phyloP scores from a whole-genome alignment of 2,113 vertebrate genomes.

The Fulica atra region DNA sequence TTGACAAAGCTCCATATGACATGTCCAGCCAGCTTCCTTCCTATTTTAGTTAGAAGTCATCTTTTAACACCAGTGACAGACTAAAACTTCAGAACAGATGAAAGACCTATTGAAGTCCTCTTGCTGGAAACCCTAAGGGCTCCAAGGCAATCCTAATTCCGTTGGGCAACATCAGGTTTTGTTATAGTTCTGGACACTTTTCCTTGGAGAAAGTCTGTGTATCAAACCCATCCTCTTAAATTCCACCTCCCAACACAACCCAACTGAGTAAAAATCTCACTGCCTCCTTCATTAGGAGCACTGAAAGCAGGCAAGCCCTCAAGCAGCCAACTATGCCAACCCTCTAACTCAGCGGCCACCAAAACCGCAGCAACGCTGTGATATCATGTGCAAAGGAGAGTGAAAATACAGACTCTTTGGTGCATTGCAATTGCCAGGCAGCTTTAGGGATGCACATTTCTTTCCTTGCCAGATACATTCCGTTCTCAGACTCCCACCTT shows the following conservation, averaged over 20 bases:
- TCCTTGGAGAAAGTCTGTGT: fast-evolving
- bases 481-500: not conserved
- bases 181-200: not conserved
- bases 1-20: not conserved
- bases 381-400: not conserved
- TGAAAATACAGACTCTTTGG: not conserved
- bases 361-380: not conserved
- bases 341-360: not conserved
- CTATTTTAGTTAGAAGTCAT: not conserved
- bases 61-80: not conserved
- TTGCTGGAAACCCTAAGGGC: not conserved
- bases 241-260: not conserved
- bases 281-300: fast-evolving
- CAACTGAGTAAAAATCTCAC: not conserved
- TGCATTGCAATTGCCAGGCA: not conserved
- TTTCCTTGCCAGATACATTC: not conserved
- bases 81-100: not conserved
- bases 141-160: not conserved
- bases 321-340: not conserved
- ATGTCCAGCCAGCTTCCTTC: fast-evolving
- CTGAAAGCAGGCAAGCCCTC: not conserved
- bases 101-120: not conserved
- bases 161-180: not conserved
- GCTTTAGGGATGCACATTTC: fast-evolving
- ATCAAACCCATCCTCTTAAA: not conserved